Evolutionary conservation across 2,797 vertebrate genomes (phyloP).

Genomic region (Gobio occitaniae): DNA sequence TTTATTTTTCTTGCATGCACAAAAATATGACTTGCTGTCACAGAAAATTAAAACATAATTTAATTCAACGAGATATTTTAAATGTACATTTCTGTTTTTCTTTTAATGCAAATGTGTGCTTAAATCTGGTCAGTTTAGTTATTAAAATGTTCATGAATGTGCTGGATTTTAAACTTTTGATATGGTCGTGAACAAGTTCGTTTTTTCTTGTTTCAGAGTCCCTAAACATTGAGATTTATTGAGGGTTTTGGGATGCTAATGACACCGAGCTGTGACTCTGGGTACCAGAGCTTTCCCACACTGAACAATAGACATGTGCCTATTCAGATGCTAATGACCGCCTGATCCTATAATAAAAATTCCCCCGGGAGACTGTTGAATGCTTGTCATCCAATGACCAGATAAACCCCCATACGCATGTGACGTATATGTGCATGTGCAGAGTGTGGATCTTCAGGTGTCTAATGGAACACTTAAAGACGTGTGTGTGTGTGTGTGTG

Average conservation of each 20-base stretch:
- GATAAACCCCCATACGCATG: slow-evolving; percentile 19
- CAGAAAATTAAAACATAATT: neutral
- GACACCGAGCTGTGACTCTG: slow-evolving; percentile 56
- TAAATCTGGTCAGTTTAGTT: no score
- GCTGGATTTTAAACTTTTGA: neutral
- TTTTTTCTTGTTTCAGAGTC: neutral
- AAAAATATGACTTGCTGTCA: neutral
- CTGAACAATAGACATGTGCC: slow-evolving; percentile 62
- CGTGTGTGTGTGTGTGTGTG: neutral
- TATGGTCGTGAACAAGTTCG: neutral
- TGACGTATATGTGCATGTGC: neutral
- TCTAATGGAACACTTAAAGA: neutral
- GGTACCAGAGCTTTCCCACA: slow-evolving; percentile 64
- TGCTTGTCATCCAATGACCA: slow-evolving; percentile 40
- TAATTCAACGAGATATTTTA: neutral
- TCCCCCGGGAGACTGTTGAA: slow-evolving; percentile 18
- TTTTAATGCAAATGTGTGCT: neutral
- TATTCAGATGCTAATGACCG: slow-evolving; percentile 54
- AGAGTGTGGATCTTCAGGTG: neutral
- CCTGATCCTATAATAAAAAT: slow-evolving; percentile 37
- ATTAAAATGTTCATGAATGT: neutral
- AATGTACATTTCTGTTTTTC: neutral
- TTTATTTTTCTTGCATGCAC: neutral
- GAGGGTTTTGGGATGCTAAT: slow-evolving; percentile 51
- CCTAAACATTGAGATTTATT: slow-evolving; percentile 13